A percentile compares a stretch with the other conserved stretches of the same genome.
phyloP scores from a whole-genome alignment of 1,140 invertebrate species.

The Drosophila punjabiensis region DNA sequence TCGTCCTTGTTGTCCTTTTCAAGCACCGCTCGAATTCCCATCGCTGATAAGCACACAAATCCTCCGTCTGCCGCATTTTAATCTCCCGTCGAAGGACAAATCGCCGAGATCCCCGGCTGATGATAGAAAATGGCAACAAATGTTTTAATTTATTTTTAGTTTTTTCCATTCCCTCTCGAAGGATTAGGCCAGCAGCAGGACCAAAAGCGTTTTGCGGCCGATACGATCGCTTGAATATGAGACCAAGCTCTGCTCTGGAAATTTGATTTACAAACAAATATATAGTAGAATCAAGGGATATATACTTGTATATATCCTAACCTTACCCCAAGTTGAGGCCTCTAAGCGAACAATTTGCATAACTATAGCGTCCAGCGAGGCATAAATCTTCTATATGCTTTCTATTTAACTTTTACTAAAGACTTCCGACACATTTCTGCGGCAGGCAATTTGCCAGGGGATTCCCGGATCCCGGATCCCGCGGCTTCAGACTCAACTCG shows the following conservation, averaged over 20 bases:
- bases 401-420: constrained; percentile 84
- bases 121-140: constrained; percentile 80
- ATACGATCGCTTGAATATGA: constrained; percentile 32
- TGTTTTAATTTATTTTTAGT: constrained; percentile 65
- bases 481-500: neutral
- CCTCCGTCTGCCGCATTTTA: constrained; percentile 56
- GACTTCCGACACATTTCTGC: constrained; percentile 81
- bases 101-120: constrained; percentile 50
- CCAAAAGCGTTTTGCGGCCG: constrained; percentile 44
- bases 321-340: neutral
- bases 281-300: neutral
- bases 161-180: neutral
- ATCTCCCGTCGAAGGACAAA: constrained; percentile 61
- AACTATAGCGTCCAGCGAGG: constrained; percentile 62
- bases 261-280: neutral
- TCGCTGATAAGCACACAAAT: constrained; percentile 72
- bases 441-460: constrained; percentile 50
- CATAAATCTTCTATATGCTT: constrained; percentile 81
- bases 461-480: constrained; percentile 10
- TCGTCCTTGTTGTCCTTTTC: constrained; percentile 63
- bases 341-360: constrained; percentile 60
- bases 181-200: constrained; percentile 24
- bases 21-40: constrained; percentile 69
- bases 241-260: neutral
- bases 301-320: neutral